Base-by-base conservation (phyloP, 2,797 vertebrate species). In the Leuciscus waleckii region DNA sequence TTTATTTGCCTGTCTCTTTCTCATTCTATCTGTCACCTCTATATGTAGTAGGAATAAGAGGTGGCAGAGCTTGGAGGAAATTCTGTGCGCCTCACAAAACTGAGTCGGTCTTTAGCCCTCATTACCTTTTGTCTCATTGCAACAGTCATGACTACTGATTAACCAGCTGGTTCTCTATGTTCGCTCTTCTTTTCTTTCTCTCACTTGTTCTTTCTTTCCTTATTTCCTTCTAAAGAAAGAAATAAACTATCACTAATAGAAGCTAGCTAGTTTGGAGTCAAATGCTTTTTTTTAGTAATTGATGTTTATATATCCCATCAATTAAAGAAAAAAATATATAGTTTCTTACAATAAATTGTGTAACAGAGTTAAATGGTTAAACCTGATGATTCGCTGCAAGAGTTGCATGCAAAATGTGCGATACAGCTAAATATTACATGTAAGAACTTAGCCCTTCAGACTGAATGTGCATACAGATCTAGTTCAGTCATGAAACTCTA, bases 101-200 rank as follows among this genome's bases (percentile, higher is more conserved):
- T 89, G 56, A 92, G 92, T 93, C 92, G 93, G 93, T 92, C 93
- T 94, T 95, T 94, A 95, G 93, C 94, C 92, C 94, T 95, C 94
- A 95, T 96, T 95, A 95, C 95, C 94, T 95, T 94, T 93, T 94
- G 94, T 95, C 93, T 95, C 91, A 92, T 94, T 94, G 94, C 89
- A 82, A 90, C 91, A 92, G 84, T 87, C 89, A 79, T 88, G 75
- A 88, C 85, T 58, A 86, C 70, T 87, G 87, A 90, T 90, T 87
- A 90, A 90, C 84, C 87, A 86, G 82, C 87, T 85, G 84, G 88
- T 84, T 67, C 77, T 90, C 86, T 91, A 56, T 56, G 37, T 41
- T 54, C 56, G 51, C 86, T 39, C 67, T 84, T 46, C 43, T n/a
- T 70, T 37, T 79, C 29, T 75, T 43, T 81, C 63, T 39, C 17